Base-by-base conservation (phyloP, 2,888 invertebrate species). In the Gonocerus acuteangulatus region DNA sequence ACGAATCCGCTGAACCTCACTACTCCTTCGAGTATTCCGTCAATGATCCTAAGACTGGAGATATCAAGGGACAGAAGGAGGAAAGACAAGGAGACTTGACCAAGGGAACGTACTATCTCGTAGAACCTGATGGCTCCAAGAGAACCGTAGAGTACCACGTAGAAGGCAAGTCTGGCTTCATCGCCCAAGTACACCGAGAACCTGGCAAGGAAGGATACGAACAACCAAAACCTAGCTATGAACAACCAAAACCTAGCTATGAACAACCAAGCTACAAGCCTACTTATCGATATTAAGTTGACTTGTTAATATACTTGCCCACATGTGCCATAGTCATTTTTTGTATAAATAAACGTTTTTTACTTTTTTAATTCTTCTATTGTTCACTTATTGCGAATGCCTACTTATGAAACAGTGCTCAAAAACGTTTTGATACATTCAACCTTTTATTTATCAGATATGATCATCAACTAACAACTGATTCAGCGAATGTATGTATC, bases 121-220 rank as follows among this genome's bases (percentile, higher is more conserved):
- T 66, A 65, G 86, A 86, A 73, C 84, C 85, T 47, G 85, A 86
- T 75, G 86, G 86, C 60, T 84, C 84, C 66, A 82, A 85, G 59
- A 79, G 86, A 67, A 85, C 84, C 1, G 86, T 86, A 62, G 80
- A 83, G 73, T 86, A 86, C 74, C 79, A 82, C 62, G 86, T 86
- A 58, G 86, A 86, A 73, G 86, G 85, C 84, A 82, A 85, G 73
- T 84, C 83, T 68, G 86, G 86, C 70, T 86, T 86, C 77, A 84
- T 85, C 72, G 86, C 86, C 62, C 78, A 81, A 71, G 84, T 86
- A 42, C 52, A 59, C 49, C 39, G 54, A 11, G 67, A 64, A 39
- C 48, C 34, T 4, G 16, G 2, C 34, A 51, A 51, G 34, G 23
- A 51, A 36, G 13, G 9, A 19, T 51, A 51, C 51, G 2, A 19